These are phyloP conservation scores for Zosterops lateralis DNA, from an alignment of 2,113 vertebrate species.

Conservation along the genomic window DNA sequence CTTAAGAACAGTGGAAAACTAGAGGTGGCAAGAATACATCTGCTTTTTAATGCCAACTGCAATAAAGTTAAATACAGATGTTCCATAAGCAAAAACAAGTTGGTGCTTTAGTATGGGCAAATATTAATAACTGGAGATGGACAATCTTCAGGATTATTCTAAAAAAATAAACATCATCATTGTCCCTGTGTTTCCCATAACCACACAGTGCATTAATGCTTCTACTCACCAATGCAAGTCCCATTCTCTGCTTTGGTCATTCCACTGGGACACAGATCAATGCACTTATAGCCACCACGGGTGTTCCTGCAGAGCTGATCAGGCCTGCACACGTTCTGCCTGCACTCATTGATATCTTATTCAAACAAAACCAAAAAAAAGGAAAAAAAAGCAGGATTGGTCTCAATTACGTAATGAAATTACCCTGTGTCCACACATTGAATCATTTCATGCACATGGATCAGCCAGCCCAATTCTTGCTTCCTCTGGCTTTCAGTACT, in stretches of 20 bases:
- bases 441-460: background rate
- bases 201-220: background rate
- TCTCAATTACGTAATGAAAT: background rate
- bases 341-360: constrained; percentile 95
- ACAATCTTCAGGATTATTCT: background rate
- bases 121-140: background rate
- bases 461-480: background rate
- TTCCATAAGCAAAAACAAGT: background rate
- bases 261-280: constrained; percentile 92
- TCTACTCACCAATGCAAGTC: constrained; percentile 87
- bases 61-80: background rate
- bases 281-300: constrained; percentile 91
- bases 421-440: background rate
- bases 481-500: background rate
- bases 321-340: constrained; percentile 88
- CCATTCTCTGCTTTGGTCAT: constrained; percentile 91
- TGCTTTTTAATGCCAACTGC: background rate
- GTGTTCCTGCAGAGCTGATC: constrained; percentile 96
- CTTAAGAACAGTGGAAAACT: background rate
- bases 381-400: background rate
- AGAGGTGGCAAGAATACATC: background rate
- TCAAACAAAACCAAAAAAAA: background rate
- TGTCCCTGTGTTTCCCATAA: background rate
- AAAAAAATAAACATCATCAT: background rate
- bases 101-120: background rate